These are phyloP conservation scores for Hipparchia sbordonii DNA, from an alignment of 2,888 invertebrate genomes.

Conservation along the genomic window DNA sequence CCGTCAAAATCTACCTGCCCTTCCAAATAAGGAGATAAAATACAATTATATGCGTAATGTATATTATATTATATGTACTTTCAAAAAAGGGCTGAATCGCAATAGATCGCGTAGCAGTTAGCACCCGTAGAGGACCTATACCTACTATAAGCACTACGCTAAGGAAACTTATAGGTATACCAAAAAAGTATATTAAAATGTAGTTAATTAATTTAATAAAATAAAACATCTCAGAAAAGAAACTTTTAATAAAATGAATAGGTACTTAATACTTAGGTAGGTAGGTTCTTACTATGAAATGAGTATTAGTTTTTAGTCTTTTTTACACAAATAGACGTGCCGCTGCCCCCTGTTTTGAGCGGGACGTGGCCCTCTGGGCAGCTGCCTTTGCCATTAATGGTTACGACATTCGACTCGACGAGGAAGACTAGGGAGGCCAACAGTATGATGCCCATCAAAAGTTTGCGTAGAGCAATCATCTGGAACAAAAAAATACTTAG, in stretches of 20 bases:
- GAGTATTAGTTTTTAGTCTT: neutral
- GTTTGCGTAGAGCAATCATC: slow-evolving; percentile 28
- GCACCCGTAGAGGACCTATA: no score
- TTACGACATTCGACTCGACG: slow-evolving; percentile 38
- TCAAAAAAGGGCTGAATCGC: no score
- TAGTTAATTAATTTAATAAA: neutral
- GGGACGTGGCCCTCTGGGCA: slow-evolving; percentile 24
- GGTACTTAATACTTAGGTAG: no score
- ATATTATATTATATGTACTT: no score
- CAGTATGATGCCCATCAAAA: slow-evolving; percentile 18
- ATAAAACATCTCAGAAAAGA: neutral
- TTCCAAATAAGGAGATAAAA: no score
- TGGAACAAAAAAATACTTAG: slow-evolving; percentile 20
- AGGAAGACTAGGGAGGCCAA: slow-evolving; percentile 24
- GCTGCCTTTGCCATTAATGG: neutral
- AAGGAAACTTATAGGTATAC: no score
- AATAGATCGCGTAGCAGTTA: no score
- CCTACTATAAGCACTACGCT: no score
- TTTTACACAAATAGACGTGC: neutral
- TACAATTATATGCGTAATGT: no score
- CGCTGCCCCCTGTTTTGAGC: slow-evolving; percentile 12
- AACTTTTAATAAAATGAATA: no score
- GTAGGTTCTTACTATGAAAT: neutral
- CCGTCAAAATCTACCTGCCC: no score
- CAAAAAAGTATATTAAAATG: neutral